Conservation (phyloP, 2,888 invertebrate genomes). For the Melipona bicolor region DNA sequence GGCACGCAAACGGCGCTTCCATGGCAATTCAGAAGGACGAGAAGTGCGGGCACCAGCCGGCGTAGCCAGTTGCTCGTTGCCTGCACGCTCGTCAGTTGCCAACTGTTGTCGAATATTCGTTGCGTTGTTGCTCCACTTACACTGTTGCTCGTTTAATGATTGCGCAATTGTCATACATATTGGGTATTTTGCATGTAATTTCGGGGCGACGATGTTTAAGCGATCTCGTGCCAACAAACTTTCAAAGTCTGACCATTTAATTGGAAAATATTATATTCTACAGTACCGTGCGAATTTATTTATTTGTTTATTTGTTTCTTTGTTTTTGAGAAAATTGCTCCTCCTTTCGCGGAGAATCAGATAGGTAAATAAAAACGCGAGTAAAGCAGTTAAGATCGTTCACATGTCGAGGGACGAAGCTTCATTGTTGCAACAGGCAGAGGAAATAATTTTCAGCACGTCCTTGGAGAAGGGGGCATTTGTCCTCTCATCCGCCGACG, state of each 20-base stretch:
- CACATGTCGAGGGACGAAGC: slow-evolving; percentile 29
- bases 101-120: slow-evolving; percentile 60
- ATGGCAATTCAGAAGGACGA: slow-evolving; percentile 57
- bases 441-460: slow-evolving; percentile 69
- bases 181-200: not conserved
- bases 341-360: not conserved
- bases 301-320: too few species aligned
- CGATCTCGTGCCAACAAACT: too few species aligned
- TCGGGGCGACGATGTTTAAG: too few species aligned
- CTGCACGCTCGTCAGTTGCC: slow-evolving; percentile 52
- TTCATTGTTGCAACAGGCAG: slow-evolving; percentile 60
- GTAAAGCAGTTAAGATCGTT: slow-evolving; percentile 35
- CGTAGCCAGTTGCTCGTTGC: slow-evolving; percentile 47
- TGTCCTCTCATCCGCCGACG: slow-evolving; percentile 73
- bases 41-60: slow-evolving; percentile 76
- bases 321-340: too few species aligned
- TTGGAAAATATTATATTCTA: too few species aligned
- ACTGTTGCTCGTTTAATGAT: slow-evolving; percentile 1
- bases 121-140: slow-evolving; percentile 34
- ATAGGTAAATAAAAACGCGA: slow-evolving; percentile 8
- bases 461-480: slow-evolving; percentile 69
- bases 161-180: not conserved
- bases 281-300: too few species aligned
- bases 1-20: slow-evolving; percentile 61
- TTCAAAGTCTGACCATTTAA: too few species aligned